Evolutionary conservation across 2,797 vertebrate species (phyloP), one percentile per base, ranked within the genome.

Genomic region (Rhinogobio ventralis): DNA sequence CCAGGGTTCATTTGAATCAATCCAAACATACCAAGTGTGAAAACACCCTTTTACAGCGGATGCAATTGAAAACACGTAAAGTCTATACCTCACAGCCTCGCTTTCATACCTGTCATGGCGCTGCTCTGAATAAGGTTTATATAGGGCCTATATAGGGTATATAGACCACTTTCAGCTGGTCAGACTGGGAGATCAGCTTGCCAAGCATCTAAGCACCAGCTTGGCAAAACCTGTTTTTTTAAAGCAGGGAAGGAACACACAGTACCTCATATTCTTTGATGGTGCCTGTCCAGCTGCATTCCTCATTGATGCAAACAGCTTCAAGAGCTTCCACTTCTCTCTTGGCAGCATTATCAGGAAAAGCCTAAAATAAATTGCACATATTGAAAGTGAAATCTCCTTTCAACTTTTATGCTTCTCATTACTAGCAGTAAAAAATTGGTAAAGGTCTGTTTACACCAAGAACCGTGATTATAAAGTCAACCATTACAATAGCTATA

Each of bases 231-330:
- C 36, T 7, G 8, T 62, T 62, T 25, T 23, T 55, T 75, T 20
- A 19, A 79, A 67, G 46, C 23, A 69, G 14, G 2, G 2, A 67
- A 39, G 36, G 7, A 57, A 33, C 4, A 57, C 20, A 5, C 17
- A 19, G 85, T 92, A 98, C 98, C 97, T 99, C 98, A 0, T 98
- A 99, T 19, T 99, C 98, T 88, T 97, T 99, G 83, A 99, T 95
- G 4, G 96, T 98, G 49, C 97, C 98, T 28, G 94, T 97, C 98
- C 98, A 99, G 0, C 92, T 93, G 90, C 98, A 99, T 67, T 96
- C 97, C 3, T 96, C 95, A 5, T 96, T 97, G 75, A 95, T 94
- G 89, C 98, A 99, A 68, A 96, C 85, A 0, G 97, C 97, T 0
- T 97, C 96, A 90, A 99, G 89, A 23, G 96, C 96, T 90, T 99